A percentile compares a stretch with the other conserved stretches of the same genome.
phyloP scores from a whole-genome alignment of 2,113 vertebrate species.

The Genyomyrus donnyi region DNA sequence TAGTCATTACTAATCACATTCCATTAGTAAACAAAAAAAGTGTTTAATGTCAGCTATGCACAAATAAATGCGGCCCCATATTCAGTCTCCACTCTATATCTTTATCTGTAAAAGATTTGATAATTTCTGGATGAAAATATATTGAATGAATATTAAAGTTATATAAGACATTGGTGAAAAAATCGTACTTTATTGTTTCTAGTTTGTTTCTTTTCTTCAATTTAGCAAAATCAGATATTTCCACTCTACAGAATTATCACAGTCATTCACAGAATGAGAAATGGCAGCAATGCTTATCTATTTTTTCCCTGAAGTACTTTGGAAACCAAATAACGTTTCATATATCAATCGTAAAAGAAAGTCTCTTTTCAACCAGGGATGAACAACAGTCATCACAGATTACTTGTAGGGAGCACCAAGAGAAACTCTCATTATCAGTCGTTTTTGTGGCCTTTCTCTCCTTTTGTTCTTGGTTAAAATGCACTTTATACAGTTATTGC shows the following conservation, averaged over 20 bases:
- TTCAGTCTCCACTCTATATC: neutral
- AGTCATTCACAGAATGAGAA: neutral
- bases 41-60: constrained; percentile 61
- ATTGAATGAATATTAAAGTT: neutral
- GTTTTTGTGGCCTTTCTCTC: neutral
- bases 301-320: constrained; percentile 15
- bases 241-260: neutral
- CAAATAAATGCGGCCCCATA: constrained; percentile 16
- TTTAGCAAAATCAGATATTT: neutral
- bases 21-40: constrained; percentile 68
- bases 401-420: neutral
- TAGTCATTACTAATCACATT: constrained; percentile 78
- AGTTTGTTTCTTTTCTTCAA: neutral
- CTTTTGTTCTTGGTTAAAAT: neutral
- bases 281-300: neutral
- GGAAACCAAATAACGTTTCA: constrained; percentile 9
- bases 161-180: neutral
- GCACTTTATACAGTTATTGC: constrained; percentile 28
- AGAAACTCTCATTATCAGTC: neutral
- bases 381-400: neutral
- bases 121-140: neutral
- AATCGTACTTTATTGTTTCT: too few relatives aligned
- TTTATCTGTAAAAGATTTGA: neutral
- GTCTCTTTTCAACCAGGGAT: constrained; percentile 22
- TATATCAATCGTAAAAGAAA: constrained; percentile 21